Conservation (phyloP, 2,888 invertebrate species). For the Syrista parreyssii region DNA sequence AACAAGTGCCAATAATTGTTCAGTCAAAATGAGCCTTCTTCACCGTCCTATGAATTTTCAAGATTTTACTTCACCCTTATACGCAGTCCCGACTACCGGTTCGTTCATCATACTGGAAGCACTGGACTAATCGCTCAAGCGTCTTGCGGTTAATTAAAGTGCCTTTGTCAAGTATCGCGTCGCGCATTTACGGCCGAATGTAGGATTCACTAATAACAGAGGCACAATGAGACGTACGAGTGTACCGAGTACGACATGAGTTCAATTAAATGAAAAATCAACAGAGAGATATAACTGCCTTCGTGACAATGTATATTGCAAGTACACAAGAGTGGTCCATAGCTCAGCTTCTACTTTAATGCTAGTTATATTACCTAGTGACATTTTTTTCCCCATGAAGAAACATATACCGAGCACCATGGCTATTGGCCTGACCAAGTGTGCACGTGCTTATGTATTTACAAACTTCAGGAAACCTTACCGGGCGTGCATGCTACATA, state of each 20-base stretch:
- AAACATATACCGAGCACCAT: background rate
- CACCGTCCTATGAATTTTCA: background rate
- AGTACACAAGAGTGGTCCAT: background rate
- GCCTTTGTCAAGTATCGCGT: constrained; percentile 21
- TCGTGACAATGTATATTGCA: background rate
- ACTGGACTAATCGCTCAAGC: constrained; percentile 34
- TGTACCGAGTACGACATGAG: background rate
- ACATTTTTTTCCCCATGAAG: background rate
- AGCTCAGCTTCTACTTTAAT: background rate
- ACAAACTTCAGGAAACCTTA: background rate
- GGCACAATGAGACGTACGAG: background rate
- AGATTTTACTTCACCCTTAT: background rate
- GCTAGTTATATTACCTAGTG: background rate
- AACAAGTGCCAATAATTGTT: constrained; percentile 41
- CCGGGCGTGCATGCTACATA: background rate
- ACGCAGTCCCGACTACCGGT: background rate
- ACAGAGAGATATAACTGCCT: background rate
- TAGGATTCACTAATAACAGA: background rate
- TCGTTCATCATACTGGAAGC: constrained; percentile 15
- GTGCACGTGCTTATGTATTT: background rate
- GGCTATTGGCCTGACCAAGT: background rate
- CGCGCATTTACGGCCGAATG: background rate
- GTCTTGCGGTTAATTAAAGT: constrained; percentile 41
- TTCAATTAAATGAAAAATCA: background rate
- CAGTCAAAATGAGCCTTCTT: constrained; percentile 24